Conservation (phyloP, 2,888 invertebrate species). For the Nematopogon swammerdamellus region DNA sequence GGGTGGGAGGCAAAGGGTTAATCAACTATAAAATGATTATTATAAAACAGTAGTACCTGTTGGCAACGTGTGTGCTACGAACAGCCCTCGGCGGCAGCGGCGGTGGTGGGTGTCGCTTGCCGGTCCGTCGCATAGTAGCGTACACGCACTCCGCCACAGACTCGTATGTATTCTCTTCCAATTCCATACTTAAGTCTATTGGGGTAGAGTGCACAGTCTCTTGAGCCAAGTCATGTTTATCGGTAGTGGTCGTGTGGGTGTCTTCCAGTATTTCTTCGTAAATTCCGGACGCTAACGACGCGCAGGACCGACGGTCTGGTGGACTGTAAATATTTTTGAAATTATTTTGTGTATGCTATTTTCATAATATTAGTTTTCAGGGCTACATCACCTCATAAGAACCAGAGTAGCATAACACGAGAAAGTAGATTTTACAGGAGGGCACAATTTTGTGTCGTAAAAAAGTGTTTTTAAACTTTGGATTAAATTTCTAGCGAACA, state of each 20-base stretch:
- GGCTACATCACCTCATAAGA: no score
- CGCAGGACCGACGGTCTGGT: slow-evolving; percentile 49
- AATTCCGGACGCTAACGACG: slow-evolving; percentile 62
- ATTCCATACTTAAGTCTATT: background rate
- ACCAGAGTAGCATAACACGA: no score
- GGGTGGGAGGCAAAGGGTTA: no score
- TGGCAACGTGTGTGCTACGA: no score
- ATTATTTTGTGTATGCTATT: no score
- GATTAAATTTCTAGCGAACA: no score
- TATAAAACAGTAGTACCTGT: no score
- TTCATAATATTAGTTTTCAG: no score
- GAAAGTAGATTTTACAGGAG: no score
- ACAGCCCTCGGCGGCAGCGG: slow-evolving; percentile 19
- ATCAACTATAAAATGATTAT: no score
- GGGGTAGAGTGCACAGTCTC: background rate
- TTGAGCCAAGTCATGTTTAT: background rate
- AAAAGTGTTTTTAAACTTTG: no score
- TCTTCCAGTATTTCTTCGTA: slow-evolving; percentile 65
- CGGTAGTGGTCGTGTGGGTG: slow-evolving; percentile 8
- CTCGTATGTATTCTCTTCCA: slow-evolving; percentile 39
- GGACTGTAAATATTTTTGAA: background rate
- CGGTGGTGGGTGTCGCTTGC: slow-evolving; percentile 21
- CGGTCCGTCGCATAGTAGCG: slow-evolving; percentile 23
- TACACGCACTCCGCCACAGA: slow-evolving; percentile 32
- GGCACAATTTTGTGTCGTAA: no score